Base-by-base conservation (phyloP, 2,797 vertebrate genomes). In the Chromobotia macracanthus region DNA sequence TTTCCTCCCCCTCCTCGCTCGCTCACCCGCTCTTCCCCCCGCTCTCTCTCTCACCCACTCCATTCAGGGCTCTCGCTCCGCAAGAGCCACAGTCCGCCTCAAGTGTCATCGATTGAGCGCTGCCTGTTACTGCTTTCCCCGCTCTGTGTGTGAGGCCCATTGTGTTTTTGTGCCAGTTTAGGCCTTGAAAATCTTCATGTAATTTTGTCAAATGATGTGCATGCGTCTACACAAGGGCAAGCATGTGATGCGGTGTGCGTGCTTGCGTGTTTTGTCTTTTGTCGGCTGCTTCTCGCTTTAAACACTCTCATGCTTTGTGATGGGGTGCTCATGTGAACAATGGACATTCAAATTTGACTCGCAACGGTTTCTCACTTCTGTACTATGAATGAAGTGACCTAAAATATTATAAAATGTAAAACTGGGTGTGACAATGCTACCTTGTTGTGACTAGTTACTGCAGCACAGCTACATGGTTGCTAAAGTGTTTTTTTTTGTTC, bases 31-130 rank as follows among this genome's bases (percentile, higher is more conserved):
- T 53, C 76, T 28, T 28, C 81, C 48, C 78, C 67, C 60, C 64
- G 69, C 28, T 28, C 28, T 31, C 31, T 31, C 31, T 31, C 31
- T 31, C 31, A 77, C 76, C 61, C 78, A 79, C 80, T 60, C 80
- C 78, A 82, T 87, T 86, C 82, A 83, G 81, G 60, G 72, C 63
- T 70, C 74, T 48, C 56, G 73, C 80, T 86, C 70, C 28, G 80
- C 80, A 60, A 75, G 66, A 74, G 77, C 80, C 83, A 81, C 83
- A 86, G 85, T 85, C 79, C 74, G 80, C 84, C 84, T 88, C 86
- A 86, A 87, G 87, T 86, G 79, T 78, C 83, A 87, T 86, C 80
- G 85, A 83, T 83, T 81, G 83, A 82, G 80, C 81, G 44, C 82
- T 80, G 79, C 80, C 77, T 85, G 84, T 83, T 84, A 82, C 83